Evolutionary conservation across 2,888 invertebrate species (phyloP).

Genomic region (Apamea anceps): DNA sequence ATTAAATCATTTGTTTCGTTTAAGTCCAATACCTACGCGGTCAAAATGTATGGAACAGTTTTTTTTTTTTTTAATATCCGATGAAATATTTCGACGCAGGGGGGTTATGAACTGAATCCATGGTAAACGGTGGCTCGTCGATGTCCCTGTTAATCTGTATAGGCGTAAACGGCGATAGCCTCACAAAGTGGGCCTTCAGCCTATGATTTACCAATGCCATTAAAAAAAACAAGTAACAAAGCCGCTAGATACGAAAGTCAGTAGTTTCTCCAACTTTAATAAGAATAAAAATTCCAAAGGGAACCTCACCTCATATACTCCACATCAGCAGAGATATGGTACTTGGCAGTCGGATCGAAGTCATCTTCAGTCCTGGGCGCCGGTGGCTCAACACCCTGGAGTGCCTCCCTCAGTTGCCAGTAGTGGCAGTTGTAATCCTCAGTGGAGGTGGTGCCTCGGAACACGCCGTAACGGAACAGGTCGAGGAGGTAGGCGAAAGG

Average conservation of each 20-base stretch:
- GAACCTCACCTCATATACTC: conserved; percentile 91
- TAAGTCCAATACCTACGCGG: no score
- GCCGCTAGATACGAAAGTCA: background rate
- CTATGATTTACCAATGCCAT: background rate
- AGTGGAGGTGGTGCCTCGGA: conserved; percentile 90
- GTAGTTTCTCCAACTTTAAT: background rate
- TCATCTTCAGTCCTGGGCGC: conserved; percentile 91
- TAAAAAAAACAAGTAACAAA: background rate
- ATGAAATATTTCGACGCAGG: no score
- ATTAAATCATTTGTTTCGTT: no score
- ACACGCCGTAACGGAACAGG: conserved; percentile 92
- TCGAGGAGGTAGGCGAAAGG: conserved; percentile 93
- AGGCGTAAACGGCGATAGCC: no score
- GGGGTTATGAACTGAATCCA: no score
- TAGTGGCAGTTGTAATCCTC: conserved; percentile 92
- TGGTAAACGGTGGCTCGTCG: no score
- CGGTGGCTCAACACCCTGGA: conserved; percentile 92
- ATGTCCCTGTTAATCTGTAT: no score
- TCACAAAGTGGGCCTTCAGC: background rate
- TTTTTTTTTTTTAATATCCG: no score
- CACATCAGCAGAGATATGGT: conserved; percentile 92
- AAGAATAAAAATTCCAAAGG: background rate
- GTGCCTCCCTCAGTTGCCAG: conserved; percentile 91
- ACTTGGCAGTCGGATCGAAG: conserved; percentile 93
- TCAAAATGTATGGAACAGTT: no score